A percentile compares a stretch with the other conserved stretches of the same genome.
Evolutionary conservation across 2,113 vertebrate genomes (phyloP).

Genomic region (Uria aalge): DNA sequence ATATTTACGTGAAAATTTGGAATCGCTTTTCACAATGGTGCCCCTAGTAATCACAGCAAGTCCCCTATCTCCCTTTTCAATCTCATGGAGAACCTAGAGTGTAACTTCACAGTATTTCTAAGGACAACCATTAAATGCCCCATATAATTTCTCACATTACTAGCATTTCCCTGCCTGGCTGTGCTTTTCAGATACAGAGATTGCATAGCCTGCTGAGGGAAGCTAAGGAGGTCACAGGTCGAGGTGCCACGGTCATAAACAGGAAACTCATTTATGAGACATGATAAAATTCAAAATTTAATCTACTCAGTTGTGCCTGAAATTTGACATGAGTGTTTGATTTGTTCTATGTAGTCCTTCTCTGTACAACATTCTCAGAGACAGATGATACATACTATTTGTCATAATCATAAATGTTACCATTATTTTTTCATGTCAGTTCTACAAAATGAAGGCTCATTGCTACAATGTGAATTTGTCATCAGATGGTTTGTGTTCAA

Average conservation of each 20-base stretch:
- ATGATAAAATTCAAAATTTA: neutral
- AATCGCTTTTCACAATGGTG: neutral
- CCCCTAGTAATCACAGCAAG: neutral
- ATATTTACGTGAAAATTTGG: neutral
- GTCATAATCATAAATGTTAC: conserved; percentile 2
- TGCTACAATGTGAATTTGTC: neutral
- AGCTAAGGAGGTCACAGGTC: neutral
- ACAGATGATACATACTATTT: neutral
- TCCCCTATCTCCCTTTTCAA: neutral
- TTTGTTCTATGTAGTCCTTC: neutral
- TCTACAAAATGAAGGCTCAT: neutral
- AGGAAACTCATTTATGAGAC: neutral
- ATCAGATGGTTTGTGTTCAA: conserved; percentile 3
- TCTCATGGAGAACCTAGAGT: neutral
- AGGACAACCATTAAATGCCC: neutral
- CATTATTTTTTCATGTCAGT: neutral
- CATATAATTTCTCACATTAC: neutral
- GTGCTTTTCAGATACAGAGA: neutral
- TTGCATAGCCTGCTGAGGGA: neutral
- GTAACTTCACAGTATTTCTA: neutral
- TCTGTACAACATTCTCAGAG: neutral
- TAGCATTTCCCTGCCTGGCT: neutral
- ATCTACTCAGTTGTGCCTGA: neutral
- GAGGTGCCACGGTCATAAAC: neutral
- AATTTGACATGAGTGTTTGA: neutral